These are phyloP conservation scores for Chionoecetes opilio DNA, from an alignment of 1,140 invertebrate species.

Conservation along the genomic window DNA sequence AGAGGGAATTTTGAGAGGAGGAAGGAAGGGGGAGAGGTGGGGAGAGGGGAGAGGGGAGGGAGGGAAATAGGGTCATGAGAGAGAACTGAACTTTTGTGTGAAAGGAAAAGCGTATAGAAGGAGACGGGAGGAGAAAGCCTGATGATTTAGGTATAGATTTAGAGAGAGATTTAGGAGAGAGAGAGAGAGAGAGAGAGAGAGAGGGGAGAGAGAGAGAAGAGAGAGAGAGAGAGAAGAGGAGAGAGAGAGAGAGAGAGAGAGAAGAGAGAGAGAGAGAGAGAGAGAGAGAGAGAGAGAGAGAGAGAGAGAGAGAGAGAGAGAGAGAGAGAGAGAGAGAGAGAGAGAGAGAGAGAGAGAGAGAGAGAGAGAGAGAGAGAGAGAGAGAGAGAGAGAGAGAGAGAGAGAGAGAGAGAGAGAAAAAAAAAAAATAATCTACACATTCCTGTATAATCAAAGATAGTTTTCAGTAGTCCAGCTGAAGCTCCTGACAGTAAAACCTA, in stretches of 20 bases:
- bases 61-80: background rate
- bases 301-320: background rate
- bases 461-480: no score
- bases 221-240: no score
- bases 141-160: background rate
- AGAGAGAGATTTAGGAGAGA: no score
- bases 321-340: background rate
- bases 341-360: background rate
- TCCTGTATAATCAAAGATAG: no score
- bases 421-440: no score
- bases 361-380: background rate
- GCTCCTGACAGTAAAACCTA: no score
- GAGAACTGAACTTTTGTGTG: background rate
- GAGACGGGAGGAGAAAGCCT: background rate
- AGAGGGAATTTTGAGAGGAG: no score
- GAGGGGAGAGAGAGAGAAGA: no score
- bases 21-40: no score
- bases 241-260: background rate
- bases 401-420: background rate
- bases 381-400: background rate
- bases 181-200: no score
- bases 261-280: background rate
- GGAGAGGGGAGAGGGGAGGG: background rate
- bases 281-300: conserved; percentile 11
- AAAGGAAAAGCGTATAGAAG: background rate